Conservation (phyloP, 2,797 vertebrate species). For the Delichon dasypus region DNA sequence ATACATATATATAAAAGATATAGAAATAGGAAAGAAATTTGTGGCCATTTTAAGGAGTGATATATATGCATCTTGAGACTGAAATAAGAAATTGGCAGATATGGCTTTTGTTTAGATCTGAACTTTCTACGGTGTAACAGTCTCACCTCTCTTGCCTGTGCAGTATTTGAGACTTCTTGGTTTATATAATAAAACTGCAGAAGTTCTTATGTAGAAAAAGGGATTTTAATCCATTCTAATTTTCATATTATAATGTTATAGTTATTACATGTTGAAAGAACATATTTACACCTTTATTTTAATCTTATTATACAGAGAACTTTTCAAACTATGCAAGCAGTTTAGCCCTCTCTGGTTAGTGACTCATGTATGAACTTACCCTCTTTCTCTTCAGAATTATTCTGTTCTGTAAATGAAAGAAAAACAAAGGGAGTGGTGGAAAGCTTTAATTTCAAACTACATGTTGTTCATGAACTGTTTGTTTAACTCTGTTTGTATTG, state of each 20-base stretch:
- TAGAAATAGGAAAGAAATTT: not conserved
- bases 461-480: conserved; percentile 38
- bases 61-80: not conserved
- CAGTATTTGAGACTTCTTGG: not conserved
- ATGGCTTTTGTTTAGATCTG: not conserved
- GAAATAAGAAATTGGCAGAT: not conserved
- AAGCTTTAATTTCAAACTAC: conserved; percentile 41
- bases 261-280: not conserved
- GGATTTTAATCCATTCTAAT: not conserved
- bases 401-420: not conserved
- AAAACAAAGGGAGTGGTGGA: conserved; percentile 48
- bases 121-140: not conserved
- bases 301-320: not conserved
- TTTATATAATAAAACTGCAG: not conserved
- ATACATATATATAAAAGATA: not conserved
- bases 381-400: conserved; percentile 19
- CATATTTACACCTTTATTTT: not conserved
- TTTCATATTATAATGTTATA: not conserved
- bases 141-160: not conserved
- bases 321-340: not conserved
- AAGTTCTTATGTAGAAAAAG: not conserved
- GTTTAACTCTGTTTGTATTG: conserved; percentile 56
- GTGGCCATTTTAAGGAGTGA: not conserved
- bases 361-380: conserved; percentile 28
- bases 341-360: not conserved